Evolutionary conservation across 2,888 invertebrate species (phyloP).

Genomic region (Ophion ventricosus): DNA sequence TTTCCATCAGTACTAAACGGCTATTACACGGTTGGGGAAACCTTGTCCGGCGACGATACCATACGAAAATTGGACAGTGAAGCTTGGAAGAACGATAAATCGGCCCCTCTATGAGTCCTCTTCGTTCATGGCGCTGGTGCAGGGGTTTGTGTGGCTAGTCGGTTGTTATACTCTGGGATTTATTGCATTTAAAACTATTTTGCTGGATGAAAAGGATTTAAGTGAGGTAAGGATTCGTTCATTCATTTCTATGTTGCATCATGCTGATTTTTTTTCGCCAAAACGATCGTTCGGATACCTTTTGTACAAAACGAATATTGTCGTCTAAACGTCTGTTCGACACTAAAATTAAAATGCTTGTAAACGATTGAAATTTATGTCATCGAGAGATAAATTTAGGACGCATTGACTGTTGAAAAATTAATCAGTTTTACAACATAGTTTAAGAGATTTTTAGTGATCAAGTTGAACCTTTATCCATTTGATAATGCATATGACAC

Average conservation of each 20-base stretch:
- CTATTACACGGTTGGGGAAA: conserved; percentile 89
- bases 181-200: conserved; percentile 31
- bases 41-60: conserved; percentile 82
- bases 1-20: conserved; percentile 87
- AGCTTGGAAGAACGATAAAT: conserved; percentile 86
- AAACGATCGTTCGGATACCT: not conserved
- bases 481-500: too few relatives aligned
- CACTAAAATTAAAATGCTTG: too few relatives aligned
- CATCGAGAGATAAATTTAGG: too few relatives aligned
- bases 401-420: too few relatives aligned
- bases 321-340: not conserved
- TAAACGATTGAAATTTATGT: too few relatives aligned
- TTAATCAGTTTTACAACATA: too few relatives aligned
- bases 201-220: conserved; percentile 36
- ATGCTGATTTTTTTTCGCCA: not conserved
- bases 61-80: conserved; percentile 83
- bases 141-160: conserved; percentile 65
- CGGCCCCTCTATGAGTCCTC: conserved; percentile 77
- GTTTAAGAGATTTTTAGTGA: too few relatives aligned
- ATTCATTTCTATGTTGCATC: not conserved
- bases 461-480: too few relatives aligned
- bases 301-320: not conserved
- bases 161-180: conserved; percentile 50
- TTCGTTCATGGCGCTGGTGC: conserved; percentile 83
- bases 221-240: conserved; percentile 26